A percentile compares a stretch with the other conserved stretches of the same genome.
phyloP scores from a whole-genome alignment of 2,113 vertebrate genomes.

The Catharus fuscescens region DNA sequence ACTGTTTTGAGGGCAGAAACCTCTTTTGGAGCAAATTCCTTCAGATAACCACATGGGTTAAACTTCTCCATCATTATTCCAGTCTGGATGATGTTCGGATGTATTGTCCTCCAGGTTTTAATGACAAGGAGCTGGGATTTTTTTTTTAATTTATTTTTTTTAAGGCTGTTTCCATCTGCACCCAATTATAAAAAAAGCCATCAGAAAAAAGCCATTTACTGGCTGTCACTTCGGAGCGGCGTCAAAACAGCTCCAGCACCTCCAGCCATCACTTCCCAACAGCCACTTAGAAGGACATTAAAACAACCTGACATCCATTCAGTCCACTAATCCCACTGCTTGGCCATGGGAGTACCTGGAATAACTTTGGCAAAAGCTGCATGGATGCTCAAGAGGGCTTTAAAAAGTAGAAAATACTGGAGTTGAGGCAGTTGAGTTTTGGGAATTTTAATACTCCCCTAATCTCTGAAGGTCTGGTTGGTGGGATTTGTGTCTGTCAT shows the following conservation, averaged over 20 bases:
- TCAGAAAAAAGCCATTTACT: slow-evolving; percentile 45
- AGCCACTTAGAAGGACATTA: background rate
- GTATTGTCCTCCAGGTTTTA: slow-evolving; percentile 22
- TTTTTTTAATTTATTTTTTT: background rate
- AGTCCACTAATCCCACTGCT: background rate
- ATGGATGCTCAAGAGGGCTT: background rate
- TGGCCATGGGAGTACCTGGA: background rate
- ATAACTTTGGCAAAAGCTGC: fast-evolving
- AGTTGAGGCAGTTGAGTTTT: background rate
- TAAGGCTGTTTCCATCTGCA: slow-evolving; percentile 29
- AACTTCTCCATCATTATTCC: background rate
- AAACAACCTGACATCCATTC: slow-evolving; percentile 29
- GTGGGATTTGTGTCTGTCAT: fast-evolving
- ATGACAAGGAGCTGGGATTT: background rate
- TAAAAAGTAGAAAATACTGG: background rate
- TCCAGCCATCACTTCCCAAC: background rate
- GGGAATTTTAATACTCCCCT: background rate
- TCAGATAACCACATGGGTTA: fast-evolving
- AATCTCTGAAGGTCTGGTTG: background rate
- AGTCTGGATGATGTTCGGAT: background rate
- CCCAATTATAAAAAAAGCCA: slow-evolving; percentile 12
- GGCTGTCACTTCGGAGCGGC: background rate
- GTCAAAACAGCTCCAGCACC: background rate
- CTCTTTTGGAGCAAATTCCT: background rate
- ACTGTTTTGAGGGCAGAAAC: background rate